A percentile compares a stretch with the other conserved stretches of the same genome.
These are phyloP conservation scores for Trichogramma pretiosum DNA, from an alignment of 1,140 invertebrate species.

Conservation along the genomic window DNA sequence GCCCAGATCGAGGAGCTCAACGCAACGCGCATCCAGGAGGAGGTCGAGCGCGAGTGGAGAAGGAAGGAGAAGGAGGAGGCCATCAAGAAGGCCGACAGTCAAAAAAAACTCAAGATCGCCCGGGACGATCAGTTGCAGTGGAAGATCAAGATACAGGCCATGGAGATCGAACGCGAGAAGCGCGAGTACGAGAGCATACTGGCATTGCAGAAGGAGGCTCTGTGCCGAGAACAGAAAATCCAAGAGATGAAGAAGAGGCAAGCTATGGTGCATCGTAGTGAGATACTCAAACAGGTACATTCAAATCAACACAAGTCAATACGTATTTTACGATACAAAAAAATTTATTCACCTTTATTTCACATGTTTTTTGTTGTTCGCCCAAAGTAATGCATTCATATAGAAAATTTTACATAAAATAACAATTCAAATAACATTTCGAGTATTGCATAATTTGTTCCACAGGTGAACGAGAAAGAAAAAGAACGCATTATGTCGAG, in stretches of 20 bases:
- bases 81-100: slow-evolving; percentile 41
- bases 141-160: slow-evolving; percentile 47
- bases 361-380: too few species aligned
- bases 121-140: slow-evolving; percentile 45
- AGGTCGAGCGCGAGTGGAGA: slow-evolving; percentile 49
- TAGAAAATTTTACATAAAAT: too few species aligned
- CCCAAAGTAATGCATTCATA: too few species aligned
- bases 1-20: slow-evolving; percentile 48
- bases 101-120: slow-evolving; percentile 38
- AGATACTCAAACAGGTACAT: slow-evolving; percentile 38
- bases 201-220: slow-evolving; percentile 37
- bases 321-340: slow-evolving; percentile 2
- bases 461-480: slow-evolving; percentile 64
- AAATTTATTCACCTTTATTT: too few species aligned
- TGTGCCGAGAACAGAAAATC: slow-evolving; percentile 37
- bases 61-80: slow-evolving; percentile 46
- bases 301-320: too few species aligned
- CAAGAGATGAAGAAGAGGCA: slow-evolving; percentile 33
- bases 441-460: too few species aligned
- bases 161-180: slow-evolving; percentile 53
- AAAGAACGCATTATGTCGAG: slow-evolving; percentile 50
- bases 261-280: slow-evolving; percentile 27
- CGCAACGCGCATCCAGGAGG: slow-evolving; percentile 46
- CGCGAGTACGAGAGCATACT: slow-evolving; percentile 51
- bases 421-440: not conserved